Evolutionary conservation across 2,888 invertebrate species (phyloP).

Genomic region (Rugalucina vietnamica): DNA sequence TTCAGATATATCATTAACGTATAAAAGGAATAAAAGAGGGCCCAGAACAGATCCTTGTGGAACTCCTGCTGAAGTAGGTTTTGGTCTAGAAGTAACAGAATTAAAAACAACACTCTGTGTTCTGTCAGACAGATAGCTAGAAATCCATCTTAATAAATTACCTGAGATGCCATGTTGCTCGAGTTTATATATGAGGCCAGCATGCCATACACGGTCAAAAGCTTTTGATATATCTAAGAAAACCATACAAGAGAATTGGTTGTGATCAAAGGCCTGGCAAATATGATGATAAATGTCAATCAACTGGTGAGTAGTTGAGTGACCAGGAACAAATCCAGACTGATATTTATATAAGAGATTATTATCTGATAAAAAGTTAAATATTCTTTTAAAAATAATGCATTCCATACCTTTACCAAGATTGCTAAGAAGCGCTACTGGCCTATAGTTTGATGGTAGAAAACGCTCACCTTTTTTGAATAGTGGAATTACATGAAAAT

Average conservation of each 20-base stretch:
- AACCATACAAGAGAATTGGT: not conserved
- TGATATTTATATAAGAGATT: slow-evolving; percentile 20
- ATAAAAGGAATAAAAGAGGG: not conserved
- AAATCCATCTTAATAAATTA: not conserved
- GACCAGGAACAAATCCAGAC: slow-evolving; percentile 6
- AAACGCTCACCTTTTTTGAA: not conserved
- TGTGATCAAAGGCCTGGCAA: not conserved
- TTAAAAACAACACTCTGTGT: not conserved
- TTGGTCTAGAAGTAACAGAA: not conserved
- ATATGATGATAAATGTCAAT: slow-evolving; percentile 9
- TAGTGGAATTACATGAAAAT: not conserved
- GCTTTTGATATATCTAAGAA: slow-evolving; percentile 1
- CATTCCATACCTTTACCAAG: not conserved
- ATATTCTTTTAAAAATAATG: not conserved
- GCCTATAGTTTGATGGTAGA: not conserved
- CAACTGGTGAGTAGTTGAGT: slow-evolving; percentile 5
- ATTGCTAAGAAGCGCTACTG: not conserved
- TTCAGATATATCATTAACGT: not conserved
- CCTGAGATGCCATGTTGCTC: not conserved
- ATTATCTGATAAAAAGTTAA: not conserved
- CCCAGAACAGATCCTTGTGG: slow-evolving; percentile 7
- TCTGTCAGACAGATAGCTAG: not conserved
- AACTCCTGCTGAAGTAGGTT: not conserved
- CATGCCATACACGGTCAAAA: slow-evolving; percentile 14
- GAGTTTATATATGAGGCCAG: not conserved